phyloP scores from a whole-genome alignment of 2,113 vertebrate species.

The Cyphomyrus plagiostoma region DNA sequence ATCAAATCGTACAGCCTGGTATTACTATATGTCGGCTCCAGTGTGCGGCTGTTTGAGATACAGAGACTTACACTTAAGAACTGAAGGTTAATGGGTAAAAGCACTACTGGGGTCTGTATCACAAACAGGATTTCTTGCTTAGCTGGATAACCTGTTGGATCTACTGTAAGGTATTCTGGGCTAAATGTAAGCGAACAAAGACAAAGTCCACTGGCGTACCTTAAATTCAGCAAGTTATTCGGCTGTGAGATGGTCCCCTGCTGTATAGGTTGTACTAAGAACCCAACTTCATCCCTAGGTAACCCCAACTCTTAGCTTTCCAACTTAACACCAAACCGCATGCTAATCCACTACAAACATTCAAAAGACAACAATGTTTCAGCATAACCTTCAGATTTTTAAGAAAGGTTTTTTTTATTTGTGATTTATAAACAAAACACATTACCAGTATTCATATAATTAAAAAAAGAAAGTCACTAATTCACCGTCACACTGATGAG shows the following conservation, averaged over 20 bases:
- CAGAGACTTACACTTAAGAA: neutral
- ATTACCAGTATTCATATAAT: slow-evolving; percentile 64
- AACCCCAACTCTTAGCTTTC: neutral
- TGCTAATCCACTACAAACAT: neutral
- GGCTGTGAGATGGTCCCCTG: no score
- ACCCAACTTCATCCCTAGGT: neutral
- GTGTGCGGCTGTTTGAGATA: neutral
- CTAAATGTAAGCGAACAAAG: neutral
- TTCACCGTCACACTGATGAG: slow-evolving; percentile 65
- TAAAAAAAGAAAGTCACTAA: slow-evolving; percentile 57
- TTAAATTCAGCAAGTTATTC: neutral
- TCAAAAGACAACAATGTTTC: neutral
- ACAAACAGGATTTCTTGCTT: neutral
- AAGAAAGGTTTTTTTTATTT: slow-evolving; percentile 69
- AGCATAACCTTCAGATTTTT: slow-evolving; percentile 48
- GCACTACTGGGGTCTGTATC: neutral
- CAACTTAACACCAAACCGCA: neutral
- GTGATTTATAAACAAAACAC: slow-evolving; percentile 75
- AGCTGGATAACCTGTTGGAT: neutral
- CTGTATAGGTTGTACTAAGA: neutral
- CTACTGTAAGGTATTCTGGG: neutral
- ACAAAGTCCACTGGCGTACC: neutral
- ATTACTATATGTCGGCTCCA: neutral
- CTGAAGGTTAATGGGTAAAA: neutral
- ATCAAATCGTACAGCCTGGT: neutral